Evolutionary conservation across 2,797 vertebrate genomes (phyloP).

Genomic region (Pseudopleuronectes americanus): DNA sequence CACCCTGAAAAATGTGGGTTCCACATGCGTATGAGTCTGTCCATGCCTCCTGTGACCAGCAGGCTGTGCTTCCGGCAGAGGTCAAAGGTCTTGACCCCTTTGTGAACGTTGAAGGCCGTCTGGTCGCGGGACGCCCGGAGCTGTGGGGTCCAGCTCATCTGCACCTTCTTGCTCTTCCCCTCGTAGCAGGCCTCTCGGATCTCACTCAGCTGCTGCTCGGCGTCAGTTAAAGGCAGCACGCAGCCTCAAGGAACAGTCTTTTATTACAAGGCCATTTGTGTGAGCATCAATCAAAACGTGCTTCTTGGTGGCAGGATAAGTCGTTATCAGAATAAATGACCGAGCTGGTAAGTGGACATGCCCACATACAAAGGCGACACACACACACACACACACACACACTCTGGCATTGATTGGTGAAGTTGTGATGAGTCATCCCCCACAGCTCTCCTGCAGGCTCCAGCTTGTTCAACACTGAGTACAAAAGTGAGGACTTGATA

Average conservation of each 20-base stretch:
- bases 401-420: conserved; percentile 45
- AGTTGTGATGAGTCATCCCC: conserved; percentile 67
- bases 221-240: conserved; percentile 68
- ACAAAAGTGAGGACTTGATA: conserved; percentile 37
- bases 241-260: conserved; percentile 70
- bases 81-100: conserved; percentile 82
- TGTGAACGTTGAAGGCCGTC: conserved; percentile 72
- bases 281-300: conserved; percentile 52
- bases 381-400: conserved; percentile 4
- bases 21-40: conserved; percentile 82
- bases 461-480: conserved; percentile 43
- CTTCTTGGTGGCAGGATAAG: conserved; percentile 28
- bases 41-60: conserved; percentile 83
- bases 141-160: conserved; percentile 63
- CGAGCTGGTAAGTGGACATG: conserved; percentile 36
- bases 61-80: conserved; percentile 78
- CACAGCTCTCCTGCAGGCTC: conserved; percentile 41
- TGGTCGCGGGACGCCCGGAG: conserved; percentile 73
- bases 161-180: conserved; percentile 70
- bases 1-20: conserved; percentile 81
- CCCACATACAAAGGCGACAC: conserved; percentile 10
- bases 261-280: conserved; percentile 24
- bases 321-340: conserved; percentile 60
- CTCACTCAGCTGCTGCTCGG: conserved; percentile 79
- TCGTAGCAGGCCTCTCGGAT: conserved; percentile 73